A percentile compares a stretch with the other conserved stretches of the same genome.
Conservation (phyloP, 2,113 vertebrate species). For the Theristicus caerulescens region DNA sequence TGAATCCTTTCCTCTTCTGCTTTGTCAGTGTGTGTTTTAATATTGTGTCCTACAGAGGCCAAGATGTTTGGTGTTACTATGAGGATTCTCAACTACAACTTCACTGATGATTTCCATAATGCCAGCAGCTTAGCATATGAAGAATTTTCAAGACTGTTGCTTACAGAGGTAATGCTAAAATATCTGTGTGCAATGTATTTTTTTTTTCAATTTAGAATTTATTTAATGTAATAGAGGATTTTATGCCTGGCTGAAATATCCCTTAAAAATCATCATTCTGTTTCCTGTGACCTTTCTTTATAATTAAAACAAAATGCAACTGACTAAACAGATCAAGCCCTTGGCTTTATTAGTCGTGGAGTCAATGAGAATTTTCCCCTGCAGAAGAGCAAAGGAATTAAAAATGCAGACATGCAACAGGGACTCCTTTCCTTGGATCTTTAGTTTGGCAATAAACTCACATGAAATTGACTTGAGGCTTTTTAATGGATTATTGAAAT, state of each 20-base stretch:
- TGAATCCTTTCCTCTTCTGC: not conserved
- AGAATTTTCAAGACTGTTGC: constrained; percentile 62
- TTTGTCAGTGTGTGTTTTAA: not conserved
- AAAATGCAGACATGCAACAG: not conserved
- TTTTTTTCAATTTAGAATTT: not conserved
- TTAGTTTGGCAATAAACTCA: not conserved
- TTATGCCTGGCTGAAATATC: not conserved
- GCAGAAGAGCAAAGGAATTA: not conserved
- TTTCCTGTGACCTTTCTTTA: constrained; percentile 29
- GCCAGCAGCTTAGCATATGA: constrained; percentile 23
- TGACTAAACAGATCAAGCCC: not conserved
- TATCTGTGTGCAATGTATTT: not conserved
- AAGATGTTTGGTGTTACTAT: constrained; percentile 51
- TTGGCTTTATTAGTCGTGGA: not conserved
- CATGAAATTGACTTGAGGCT: not conserved
- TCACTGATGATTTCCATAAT: constrained; percentile 53
- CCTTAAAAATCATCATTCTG: not conserved
- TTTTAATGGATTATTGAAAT: constrained; percentile 28
- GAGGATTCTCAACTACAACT: constrained; percentile 59
- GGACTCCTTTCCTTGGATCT: not conserved
- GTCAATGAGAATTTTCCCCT: not conserved
- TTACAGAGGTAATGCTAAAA: constrained; percentile 62
- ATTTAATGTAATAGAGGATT: not conserved
- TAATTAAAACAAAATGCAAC: not conserved
- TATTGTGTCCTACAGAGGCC: constrained; percentile 56